These are phyloP conservation scores for Odontocerum albicorne DNA, from an alignment of 2,888 invertebrate genomes.

Conservation along the genomic window DNA sequence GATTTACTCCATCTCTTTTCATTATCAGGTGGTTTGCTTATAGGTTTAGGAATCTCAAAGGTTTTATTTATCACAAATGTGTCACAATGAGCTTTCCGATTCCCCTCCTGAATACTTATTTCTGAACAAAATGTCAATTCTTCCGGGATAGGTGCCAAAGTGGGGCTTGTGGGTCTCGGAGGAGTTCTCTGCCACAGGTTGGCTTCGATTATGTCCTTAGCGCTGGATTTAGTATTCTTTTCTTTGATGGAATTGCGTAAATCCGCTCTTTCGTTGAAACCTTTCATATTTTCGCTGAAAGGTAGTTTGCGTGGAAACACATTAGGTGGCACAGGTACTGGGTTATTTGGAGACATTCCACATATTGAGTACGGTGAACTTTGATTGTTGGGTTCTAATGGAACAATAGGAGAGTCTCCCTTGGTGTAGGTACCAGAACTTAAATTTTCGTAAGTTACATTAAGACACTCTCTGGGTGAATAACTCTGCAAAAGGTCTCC, in stretches of 20 bases:
- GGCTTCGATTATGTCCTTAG: constrained; percentile 42
- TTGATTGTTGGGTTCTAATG: constrained; percentile 29
- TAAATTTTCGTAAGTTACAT: constrained; percentile 45
- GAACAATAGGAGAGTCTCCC: constrained; percentile 47
- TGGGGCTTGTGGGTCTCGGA: constrained; percentile 46
- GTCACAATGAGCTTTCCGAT: constrained; percentile 44
- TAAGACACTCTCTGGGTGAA: constrained; percentile 42
- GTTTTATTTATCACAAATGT: constrained; percentile 54
- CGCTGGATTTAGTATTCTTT: constrained; percentile 40
- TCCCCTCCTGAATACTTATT: constrained; percentile 44
- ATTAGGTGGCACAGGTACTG: not conserved
- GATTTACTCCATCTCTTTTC: constrained; percentile 40
- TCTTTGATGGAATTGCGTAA: constrained; percentile 41
- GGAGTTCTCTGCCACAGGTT: constrained; percentile 51
- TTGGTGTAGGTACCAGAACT: constrained; percentile 58
- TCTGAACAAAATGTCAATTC: constrained; percentile 50
- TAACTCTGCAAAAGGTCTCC: constrained; percentile 17
- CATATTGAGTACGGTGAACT: constrained; percentile 33
- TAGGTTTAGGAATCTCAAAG: constrained; percentile 42
- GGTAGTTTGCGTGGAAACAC: constrained; percentile 14
- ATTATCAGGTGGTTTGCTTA: constrained; percentile 36
- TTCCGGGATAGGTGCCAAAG: constrained; percentile 55
- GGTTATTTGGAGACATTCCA: constrained; percentile 16
- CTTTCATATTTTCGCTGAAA: constrained; percentile 22
- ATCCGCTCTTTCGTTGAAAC: constrained; percentile 26